Base-by-base conservation (phyloP, 2,888 invertebrate genomes). In the Tortrix viridana region DNA sequence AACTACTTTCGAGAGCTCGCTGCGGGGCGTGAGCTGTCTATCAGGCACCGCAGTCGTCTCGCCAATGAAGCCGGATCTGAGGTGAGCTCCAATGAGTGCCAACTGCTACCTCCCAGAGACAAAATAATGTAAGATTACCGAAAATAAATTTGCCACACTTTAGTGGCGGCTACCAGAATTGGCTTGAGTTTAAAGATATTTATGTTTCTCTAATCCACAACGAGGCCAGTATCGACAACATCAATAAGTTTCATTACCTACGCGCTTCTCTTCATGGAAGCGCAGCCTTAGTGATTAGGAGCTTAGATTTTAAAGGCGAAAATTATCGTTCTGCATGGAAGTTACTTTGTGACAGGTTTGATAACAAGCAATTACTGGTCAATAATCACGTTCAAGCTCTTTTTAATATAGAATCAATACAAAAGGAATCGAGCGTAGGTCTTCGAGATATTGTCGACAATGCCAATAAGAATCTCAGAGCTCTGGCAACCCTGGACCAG, bases 341-440 rank as follows among this genome's bases (percentile, higher is more conserved):
- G 19, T 18, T 56, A 9, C 37, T 56, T n/a, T 56, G 56, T 32
- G 32, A 56, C n/a, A 44, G 56, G 16, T 56, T 12, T 48, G 23
- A 48, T 48, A 57, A 57, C 18, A 57, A 57, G 9, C 16, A 48
- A n/a, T 19, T 57, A 37, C 32, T 57, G 7, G 32, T 57, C 9
- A 47, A 57, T 20, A 60, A 60, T 5, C 55, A 61, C 19, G 26
- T 61, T 1, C 61, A 61, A 20, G 44, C 61, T 3, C 49, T 38
- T 6, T 49, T 58, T 23, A 26, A 37, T 14, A 20, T 62, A 23
- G 62, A 62, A 9, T 46, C 44, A 2, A 41, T 56, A 4, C 1
- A 22, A 6, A 62, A 52, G 38, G 62, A 62, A 22, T 62, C 57
- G 5, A 47, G 47, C 14, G 2, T 47, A 14, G 20, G 47, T 12